phyloP scores from a whole-genome alignment of 2,113 vertebrate genomes.

The Isurus oxyrinchus region DNA sequence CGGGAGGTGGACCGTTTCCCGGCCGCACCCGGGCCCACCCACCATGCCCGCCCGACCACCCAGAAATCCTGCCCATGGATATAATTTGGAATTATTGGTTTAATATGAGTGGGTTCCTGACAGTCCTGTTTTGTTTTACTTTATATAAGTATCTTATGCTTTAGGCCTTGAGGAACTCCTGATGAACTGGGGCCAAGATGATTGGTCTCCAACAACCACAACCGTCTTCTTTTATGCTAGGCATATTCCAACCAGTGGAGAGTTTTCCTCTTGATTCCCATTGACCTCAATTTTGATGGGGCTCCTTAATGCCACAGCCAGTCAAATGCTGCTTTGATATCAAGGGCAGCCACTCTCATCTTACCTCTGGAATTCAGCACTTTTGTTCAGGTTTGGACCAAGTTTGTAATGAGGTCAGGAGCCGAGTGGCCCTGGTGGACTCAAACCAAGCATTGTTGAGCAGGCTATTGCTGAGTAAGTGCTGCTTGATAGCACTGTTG shows the following conservation, averaged over 20 bases:
- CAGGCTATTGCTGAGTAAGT: neutral
- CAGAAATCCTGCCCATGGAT: too few relatives aligned
- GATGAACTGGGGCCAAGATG: too few relatives aligned
- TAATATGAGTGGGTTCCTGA: neutral
- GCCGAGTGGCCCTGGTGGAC: neutral
- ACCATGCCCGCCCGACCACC: too few relatives aligned
- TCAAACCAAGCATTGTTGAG: neutral
- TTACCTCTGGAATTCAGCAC: neutral
- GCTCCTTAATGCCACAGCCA: neutral
- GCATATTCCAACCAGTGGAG: too few relatives aligned
- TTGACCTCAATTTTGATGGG: neutral
- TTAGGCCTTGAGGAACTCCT: too few relatives aligned
- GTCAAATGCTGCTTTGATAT: neutral
- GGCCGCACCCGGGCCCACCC: too few relatives aligned
- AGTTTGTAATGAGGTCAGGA: neutral
- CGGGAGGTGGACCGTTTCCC: too few relatives aligned
- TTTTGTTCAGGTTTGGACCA: neutral
- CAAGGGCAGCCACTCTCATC: neutral
- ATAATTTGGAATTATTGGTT: neutral
- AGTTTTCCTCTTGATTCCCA: too few relatives aligned
- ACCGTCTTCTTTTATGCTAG: too few relatives aligned
- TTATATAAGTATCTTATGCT: neutral
- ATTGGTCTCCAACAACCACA: too few relatives aligned
- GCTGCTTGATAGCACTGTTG: neutral
- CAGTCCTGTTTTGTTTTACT: neutral